Conservation (phyloP, 2,113 vertebrate species). For the Marmota flaviventris region DNA sequence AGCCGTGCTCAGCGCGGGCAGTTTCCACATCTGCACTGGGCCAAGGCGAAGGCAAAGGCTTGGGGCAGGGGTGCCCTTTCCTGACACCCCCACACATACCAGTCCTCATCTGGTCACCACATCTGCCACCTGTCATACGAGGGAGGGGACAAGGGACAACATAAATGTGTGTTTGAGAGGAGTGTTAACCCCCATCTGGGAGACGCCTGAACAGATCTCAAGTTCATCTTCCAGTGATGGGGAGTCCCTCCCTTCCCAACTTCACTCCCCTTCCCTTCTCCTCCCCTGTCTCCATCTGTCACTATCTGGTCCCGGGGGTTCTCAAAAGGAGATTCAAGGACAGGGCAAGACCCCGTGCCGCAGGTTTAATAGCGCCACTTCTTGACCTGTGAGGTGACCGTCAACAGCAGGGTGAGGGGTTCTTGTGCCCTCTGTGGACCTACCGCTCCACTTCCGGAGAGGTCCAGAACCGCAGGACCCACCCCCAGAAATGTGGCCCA, state of each 20-base stretch:
- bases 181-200: background rate
- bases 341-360: background rate
- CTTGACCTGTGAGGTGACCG: background rate
- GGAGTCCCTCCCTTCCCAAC: background rate
- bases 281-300: background rate
- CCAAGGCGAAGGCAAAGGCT: background rate
- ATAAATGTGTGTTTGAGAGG: background rate
- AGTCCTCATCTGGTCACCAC: background rate
- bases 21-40: background rate
- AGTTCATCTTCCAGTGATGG: background rate
- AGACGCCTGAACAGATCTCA: background rate
- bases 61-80: background rate
- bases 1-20: background rate
- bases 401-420: accelerated
- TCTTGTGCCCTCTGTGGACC: background rate
- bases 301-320: background rate
- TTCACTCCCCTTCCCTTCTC: background rate
- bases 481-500: background rate
- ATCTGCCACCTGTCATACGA: background rate
- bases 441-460: background rate
- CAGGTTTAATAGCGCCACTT: too few species aligned
- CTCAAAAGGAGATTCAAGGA: background rate
- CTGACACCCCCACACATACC: background rate
- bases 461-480: background rate
- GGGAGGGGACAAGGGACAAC: background rate